A percentile compares a stretch with the other conserved stretches of the same genome.
Evolutionary conservation across 1,140 invertebrate genomes (phyloP).

Genomic region (Drosophila takahashii): DNA sequence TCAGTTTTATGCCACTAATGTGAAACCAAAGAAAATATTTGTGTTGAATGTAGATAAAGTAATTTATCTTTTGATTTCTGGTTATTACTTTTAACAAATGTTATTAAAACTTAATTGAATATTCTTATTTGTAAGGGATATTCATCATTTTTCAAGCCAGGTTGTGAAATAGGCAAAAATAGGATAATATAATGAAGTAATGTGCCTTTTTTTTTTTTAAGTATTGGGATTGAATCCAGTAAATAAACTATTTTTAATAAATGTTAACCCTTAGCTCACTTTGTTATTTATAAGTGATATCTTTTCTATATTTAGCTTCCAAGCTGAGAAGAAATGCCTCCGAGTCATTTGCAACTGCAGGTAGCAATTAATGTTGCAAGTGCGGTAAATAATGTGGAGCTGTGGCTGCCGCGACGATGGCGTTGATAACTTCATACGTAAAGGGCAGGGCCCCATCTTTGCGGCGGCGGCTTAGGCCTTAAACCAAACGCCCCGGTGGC

Average conservation of each 20-base stretch:
- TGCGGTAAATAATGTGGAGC: slow-evolving; percentile 49
- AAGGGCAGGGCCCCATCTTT: slow-evolving; percentile 48
- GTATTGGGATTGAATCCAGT: not conserved
- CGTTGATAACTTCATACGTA: slow-evolving; percentile 79
- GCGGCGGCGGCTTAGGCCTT: not conserved
- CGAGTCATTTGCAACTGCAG: slow-evolving; percentile 60
- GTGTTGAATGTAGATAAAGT: too few species aligned
- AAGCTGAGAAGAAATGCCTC: slow-evolving; percentile 1
- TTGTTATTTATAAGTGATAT: too few species aligned
- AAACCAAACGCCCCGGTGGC: slow-evolving; percentile 9
- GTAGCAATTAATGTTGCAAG: slow-evolving; percentile 69
- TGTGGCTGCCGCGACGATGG: slow-evolving; percentile 36
- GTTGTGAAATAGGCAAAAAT: too few species aligned
- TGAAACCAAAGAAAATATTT: too few species aligned
- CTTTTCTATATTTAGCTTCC: not conserved
- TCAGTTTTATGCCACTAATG: too few species aligned
- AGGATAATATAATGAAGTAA: too few species aligned
- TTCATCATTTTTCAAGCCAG: too few species aligned
- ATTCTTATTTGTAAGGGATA: too few species aligned
- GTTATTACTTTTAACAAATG: too few species aligned
- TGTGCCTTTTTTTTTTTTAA: too few species aligned
- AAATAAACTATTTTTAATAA: not conserved
- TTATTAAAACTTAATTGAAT: too few species aligned
- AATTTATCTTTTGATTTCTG: too few species aligned
- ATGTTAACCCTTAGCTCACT: not conserved